Conservation (phyloP, 2,888 invertebrate genomes). For the Chelonus formosanus region DNA sequence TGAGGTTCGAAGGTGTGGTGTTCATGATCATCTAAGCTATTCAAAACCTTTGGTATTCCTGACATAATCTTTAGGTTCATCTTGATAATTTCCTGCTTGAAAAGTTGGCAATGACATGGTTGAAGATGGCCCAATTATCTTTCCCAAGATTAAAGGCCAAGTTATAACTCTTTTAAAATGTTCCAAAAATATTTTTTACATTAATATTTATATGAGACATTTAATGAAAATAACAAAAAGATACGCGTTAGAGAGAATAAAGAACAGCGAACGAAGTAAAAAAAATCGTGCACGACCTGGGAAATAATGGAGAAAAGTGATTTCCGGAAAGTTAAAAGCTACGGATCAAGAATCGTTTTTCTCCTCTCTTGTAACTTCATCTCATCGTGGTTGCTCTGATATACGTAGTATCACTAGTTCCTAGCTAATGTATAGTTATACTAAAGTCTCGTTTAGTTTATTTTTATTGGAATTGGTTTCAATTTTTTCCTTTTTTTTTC, state of each 20-base stretch:
- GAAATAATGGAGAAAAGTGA: slow-evolving; percentile 63
- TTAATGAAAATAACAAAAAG: slow-evolving; percentile 13
- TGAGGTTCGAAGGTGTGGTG: no score
- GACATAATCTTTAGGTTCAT: no score
- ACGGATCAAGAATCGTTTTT: slow-evolving; percentile 55
- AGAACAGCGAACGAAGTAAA: slow-evolving; percentile 6
- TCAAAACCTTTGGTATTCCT: no score
- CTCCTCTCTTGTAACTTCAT: slow-evolving; percentile 23
- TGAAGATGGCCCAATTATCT: no score
- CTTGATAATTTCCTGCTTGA: no score
- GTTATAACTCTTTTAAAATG: no score
- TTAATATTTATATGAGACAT: no score
- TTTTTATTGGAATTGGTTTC: neutral
- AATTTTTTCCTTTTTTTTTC: slow-evolving; percentile 1
- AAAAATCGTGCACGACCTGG: slow-evolving; percentile 36
- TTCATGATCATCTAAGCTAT: no score
- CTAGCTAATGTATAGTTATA: slow-evolving; percentile 7
- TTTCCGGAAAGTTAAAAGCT: slow-evolving; percentile 62
- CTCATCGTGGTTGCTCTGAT: slow-evolving; percentile 16
- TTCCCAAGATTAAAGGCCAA: no score
- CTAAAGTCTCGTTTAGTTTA: neutral
- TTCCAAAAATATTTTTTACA: no score
- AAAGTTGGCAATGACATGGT: no score
- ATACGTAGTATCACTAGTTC: neutral
- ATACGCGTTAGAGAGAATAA: slow-evolving; percentile 12